Base-by-base conservation (phyloP, 2,113 vertebrate species). In the Bubo scandiacus region DNA sequence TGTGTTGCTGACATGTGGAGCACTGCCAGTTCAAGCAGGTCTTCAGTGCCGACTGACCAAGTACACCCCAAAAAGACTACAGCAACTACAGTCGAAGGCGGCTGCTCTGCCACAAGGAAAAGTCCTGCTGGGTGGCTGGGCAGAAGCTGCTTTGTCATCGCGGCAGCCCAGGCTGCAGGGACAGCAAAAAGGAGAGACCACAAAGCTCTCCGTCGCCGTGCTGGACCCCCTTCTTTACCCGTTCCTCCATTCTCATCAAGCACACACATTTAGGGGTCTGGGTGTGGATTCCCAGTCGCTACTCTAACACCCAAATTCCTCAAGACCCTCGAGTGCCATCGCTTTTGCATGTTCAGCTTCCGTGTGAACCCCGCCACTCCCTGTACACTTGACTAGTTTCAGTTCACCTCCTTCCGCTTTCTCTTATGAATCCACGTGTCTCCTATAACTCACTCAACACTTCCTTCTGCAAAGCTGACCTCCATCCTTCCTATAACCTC, bases 391-490 rank as follows among this genome's bases (percentile, higher is more conserved):
- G 32, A 30, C 72, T 7, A 6, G 34, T 58, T 92, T 71, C 93
- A 78, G 42, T 79, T 49, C 4, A 7, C 52, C 91, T 91, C 78
- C 70, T 95, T 91, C 87, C 8, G 54, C 87, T 96, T 92, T 92
- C 93, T 79, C 92, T 72, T 8, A 27, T 14, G 34, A 65, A 85
- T 85, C 90, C 96, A 71, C 74, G 0, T 3, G 1, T 72, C 78
- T 85, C 85, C 78, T 20, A 2, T 9, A 93, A 55, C 90, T 96
- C 91, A 34, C 14, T 15, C 86, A 54, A 58, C 45, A 1, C 58
- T 85, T 92, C 92, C 92, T 79, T 1, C 91, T 87, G 88, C 95
- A 30, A 19, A 72, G 58, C 78, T 82, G 91, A 96, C 88, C 92
- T 89, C 61, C 91, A 72, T 86, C 82, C 92, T 67, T 36, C 38